phyloP scores from a whole-genome alignment of 2,797 vertebrate genomes.

The Cephalopachus bancanus region DNA sequence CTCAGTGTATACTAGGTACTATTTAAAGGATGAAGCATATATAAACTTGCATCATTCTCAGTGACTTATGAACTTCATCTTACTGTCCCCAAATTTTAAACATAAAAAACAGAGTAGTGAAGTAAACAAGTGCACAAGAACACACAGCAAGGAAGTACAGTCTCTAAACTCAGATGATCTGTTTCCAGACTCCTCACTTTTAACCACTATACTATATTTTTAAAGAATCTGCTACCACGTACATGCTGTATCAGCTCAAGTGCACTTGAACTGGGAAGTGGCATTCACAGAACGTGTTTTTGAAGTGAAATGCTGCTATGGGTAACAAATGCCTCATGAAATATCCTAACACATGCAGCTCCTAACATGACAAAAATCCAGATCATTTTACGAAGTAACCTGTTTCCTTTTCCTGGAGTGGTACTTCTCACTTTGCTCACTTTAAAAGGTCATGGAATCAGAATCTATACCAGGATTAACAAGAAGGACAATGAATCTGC shows the following conservation, averaged over 20 bases:
- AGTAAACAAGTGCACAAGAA: background rate
- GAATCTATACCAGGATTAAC: background rate
- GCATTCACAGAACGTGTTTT: background rate
- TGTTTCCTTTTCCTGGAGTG: background rate
- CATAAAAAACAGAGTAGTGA: background rate
- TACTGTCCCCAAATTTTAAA: background rate
- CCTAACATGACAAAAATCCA: background rate
- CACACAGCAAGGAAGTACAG: background rate
- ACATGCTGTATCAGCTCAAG: background rate
- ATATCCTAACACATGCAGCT: background rate
- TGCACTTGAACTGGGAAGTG: background rate
- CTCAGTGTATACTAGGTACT: background rate
- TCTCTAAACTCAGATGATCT: background rate
- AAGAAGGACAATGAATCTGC: slow-evolving; percentile 43
- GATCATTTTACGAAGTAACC: background rate
- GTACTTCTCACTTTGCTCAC: background rate
- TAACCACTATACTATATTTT: background rate
- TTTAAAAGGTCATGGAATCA: background rate
- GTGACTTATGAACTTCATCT: background rate
- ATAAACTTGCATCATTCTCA: background rate
- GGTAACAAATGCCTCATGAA: background rate
- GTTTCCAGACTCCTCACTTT: background rate
- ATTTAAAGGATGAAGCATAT: background rate
- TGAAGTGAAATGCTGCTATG: background rate
- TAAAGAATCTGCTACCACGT: background rate